phyloP scores from a whole-genome alignment of 2,113 vertebrate genomes.

The Geococcyx californianus region DNA sequence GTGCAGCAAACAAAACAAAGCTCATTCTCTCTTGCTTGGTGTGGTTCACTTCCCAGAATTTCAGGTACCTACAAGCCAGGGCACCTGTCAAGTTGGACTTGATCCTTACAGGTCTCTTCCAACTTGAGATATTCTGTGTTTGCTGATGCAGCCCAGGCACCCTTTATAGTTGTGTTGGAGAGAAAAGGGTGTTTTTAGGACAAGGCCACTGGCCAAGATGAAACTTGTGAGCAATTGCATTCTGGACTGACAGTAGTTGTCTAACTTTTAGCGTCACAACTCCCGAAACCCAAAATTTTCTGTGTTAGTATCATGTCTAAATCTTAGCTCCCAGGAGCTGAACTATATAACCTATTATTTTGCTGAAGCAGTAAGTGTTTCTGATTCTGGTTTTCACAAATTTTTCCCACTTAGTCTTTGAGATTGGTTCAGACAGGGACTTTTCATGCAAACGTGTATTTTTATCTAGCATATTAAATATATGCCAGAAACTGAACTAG shows the following conservation, averaged over 20 bases:
- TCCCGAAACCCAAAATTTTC: background rate
- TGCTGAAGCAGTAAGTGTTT: background rate
- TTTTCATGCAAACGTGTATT: rapidly evolving
- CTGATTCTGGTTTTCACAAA: background rate
- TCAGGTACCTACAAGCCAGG: background rate
- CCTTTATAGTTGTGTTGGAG: background rate
- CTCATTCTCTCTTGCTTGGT: rapidly evolving
- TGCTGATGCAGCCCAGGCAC: background rate
- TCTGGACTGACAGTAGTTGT: background rate
- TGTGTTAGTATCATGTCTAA: rapidly evolving
- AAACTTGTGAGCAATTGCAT: background rate
- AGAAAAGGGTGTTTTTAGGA: background rate
- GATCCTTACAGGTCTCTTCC: background rate
- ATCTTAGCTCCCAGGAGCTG: background rate
- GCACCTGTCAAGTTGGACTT: rapidly evolving
- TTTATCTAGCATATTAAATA: background rate
- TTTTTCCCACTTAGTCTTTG: background rate
- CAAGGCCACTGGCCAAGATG: background rate
- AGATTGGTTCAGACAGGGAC: background rate
- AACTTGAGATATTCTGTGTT: background rate
- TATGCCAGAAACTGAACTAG: background rate
- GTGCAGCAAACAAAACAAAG: background rate
- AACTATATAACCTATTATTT: background rate
- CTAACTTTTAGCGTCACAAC: rapidly evolving
- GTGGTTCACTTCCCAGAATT: background rate